A percentile compares a stretch with the other conserved stretches of the same genome.
phyloP scores from a whole-genome alignment of 2,113 vertebrate genomes.

The Oostethus manadensis region DNA sequence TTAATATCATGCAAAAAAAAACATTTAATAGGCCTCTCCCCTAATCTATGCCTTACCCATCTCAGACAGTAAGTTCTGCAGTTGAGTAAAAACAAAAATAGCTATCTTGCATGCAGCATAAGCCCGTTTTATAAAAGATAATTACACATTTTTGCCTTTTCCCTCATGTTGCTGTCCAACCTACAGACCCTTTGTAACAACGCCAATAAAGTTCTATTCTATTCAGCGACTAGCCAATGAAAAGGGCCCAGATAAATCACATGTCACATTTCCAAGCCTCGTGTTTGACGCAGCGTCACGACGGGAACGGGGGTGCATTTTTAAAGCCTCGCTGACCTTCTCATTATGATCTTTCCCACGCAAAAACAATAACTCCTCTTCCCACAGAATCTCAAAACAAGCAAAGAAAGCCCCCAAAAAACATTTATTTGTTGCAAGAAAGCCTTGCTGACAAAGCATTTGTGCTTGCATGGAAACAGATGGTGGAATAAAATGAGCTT shows the following conservation, averaged over 20 bases:
- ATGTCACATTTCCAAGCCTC: background rate
- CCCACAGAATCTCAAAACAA: slow-evolving; percentile 19
- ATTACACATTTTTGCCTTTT: too few species aligned
- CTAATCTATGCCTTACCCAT: background rate
- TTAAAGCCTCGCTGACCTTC: slow-evolving; percentile 4
- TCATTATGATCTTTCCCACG: slow-evolving; percentile 22
- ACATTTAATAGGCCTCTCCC: background rate
- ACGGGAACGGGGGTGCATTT: background rate
- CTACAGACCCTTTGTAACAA: background rate
- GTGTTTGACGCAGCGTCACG: too few species aligned
- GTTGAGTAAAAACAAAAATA: background rate
- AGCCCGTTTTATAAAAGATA: too few species aligned
- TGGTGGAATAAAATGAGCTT: slow-evolving; percentile 36
- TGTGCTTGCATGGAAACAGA: slow-evolving; percentile 24
- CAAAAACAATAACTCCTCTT: slow-evolving; percentile 33
- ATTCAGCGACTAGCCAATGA: background rate
- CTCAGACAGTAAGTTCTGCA: background rate
- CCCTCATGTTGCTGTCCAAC: background rate
- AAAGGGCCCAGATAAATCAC: background rate
- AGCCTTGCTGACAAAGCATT: slow-evolving; percentile 1
- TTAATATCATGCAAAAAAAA: background rate
- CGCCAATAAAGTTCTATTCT: background rate
- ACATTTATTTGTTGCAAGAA: slow-evolving; percentile 13
- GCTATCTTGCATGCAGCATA: background rate
- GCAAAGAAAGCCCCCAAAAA: background rate